Percentiles rank a stretch among this genome's conserved stretches.
Evolutionary conservation across 1,140 invertebrate genomes (phyloP).

Genomic region (Ips typographus): DNA sequence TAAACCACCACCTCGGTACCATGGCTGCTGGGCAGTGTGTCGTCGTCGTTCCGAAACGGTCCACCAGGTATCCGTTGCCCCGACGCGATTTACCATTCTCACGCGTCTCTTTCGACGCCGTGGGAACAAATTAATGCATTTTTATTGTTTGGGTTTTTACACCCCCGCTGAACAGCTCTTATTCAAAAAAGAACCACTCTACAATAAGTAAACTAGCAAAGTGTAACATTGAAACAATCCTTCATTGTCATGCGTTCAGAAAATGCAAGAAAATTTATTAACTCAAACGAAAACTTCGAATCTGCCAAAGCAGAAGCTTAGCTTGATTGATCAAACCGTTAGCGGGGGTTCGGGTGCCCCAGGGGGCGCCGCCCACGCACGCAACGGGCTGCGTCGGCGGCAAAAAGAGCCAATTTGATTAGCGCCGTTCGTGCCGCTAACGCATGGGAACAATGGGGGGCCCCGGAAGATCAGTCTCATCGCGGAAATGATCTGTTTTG

Average conservation of each 20-base stretch:
- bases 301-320: not conserved
- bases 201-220: too few relatives aligned
- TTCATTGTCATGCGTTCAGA: too few relatives aligned
- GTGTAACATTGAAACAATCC: too few relatives aligned
- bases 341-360: not conserved
- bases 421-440: not conserved
- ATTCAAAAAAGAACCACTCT: too few relatives aligned
- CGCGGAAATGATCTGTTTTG: too few relatives aligned
- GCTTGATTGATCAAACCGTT: not conserved
- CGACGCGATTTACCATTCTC: conserved; percentile 2
- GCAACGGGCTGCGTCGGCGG: conserved; percentile 3
- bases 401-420: conserved; percentile 2
- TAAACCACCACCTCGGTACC: not conserved
- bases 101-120: conserved; percentile 1
- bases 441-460: not conserved
- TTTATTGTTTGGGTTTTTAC: not conserved
- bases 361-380: conserved; percentile 1
- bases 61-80: not conserved
- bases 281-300: too few relatives aligned
- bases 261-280: too few relatives aligned
- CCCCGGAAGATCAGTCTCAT: too few relatives aligned
- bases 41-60: not conserved
- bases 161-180: too few relatives aligned
- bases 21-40: not conserved
- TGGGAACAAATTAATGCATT: conserved; percentile 1